Evolutionary conservation across 2,113 vertebrate species (phyloP).

Genomic region (Vidua chalybeata): DNA sequence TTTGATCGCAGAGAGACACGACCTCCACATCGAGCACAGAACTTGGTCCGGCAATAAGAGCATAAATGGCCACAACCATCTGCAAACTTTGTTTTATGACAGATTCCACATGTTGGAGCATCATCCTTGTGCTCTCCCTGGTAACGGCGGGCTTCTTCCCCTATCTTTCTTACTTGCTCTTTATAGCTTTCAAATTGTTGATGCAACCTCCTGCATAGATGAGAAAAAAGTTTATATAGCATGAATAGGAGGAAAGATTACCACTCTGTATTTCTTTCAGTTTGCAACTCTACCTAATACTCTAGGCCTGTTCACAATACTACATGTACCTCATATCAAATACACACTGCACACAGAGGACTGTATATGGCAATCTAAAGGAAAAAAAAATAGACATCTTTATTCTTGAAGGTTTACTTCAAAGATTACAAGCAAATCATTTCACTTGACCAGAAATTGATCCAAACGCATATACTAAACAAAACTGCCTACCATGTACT

Average conservation of each 20-base stretch:
- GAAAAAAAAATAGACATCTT: neutral
- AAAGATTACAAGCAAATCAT: neutral
- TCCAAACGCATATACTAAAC: neutral
- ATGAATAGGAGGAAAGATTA: neutral
- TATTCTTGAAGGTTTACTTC: neutral
- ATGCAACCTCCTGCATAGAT: slow-evolving; percentile 88
- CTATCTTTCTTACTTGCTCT: slow-evolving; percentile 96
- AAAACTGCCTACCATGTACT: neutral
- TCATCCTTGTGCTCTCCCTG: slow-evolving; percentile 95
- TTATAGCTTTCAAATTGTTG: slow-evolving; percentile 99
- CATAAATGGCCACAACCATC: slow-evolving; percentile 97
- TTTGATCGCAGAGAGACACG: slow-evolving; percentile 96
- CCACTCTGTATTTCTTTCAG: neutral
- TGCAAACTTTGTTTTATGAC: slow-evolving; percentile 97
- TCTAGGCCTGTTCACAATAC: neutral
- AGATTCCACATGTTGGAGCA: slow-evolving; percentile 96
- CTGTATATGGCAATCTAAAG: neutral
- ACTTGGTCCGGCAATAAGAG: slow-evolving; percentile 98
- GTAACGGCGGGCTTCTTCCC: slow-evolving; percentile 91
- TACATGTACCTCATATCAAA: neutral
- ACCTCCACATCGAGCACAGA: slow-evolving; percentile 95
- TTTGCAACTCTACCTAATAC: neutral
- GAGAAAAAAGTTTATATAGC: slow-evolving; percentile 59
- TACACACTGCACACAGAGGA: neutral
- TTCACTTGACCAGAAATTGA: neutral